A percentile compares a stretch with the other conserved stretches of the same genome.
These are phyloP conservation scores for Lontra canadensis DNA, from an alignment of 2,113 vertebrate genomes.

Conservation along the genomic window DNA sequence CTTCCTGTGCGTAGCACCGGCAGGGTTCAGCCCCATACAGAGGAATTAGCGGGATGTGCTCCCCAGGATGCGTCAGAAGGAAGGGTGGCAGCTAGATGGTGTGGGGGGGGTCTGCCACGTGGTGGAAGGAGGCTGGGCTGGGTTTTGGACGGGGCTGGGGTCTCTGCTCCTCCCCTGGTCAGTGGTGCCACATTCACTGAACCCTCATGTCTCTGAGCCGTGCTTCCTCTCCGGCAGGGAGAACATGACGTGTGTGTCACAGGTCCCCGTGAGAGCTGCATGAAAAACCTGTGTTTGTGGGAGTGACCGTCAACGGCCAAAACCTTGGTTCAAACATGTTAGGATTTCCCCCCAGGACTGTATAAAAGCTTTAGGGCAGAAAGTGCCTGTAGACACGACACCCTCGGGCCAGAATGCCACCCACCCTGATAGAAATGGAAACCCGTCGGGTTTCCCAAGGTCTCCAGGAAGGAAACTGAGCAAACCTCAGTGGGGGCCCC, in stretches of 20 bases:
- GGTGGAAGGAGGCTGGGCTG: background rate
- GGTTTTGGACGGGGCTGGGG: no score
- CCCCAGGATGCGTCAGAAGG: background rate
- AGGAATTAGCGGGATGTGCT: rapidly evolving
- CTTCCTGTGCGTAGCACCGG: rapidly evolving
- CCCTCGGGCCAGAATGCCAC: rapidly evolving
- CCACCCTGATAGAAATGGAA: rapidly evolving
- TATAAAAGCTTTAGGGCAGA: background rate
- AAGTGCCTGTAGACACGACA: rapidly evolving
- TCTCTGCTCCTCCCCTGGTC: background rate
- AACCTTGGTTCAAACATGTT: background rate
- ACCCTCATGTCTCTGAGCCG: rapidly evolving
- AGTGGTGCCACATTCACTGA: rapidly evolving
- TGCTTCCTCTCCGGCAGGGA: background rate
- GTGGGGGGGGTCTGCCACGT: rapidly evolving
- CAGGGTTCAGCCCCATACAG: background rate
- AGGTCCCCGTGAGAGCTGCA: rapidly evolving
- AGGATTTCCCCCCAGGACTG: rapidly evolving
- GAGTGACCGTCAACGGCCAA: background rate
- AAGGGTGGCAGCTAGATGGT: rapidly evolving
- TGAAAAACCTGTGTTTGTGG: rapidly evolving
- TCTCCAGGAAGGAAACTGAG: background rate
- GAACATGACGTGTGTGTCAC: rapidly evolving
- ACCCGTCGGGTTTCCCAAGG: background rate
- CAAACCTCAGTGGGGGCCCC: no score